Evolutionary conservation across 2,888 invertebrate species (phyloP).

Genomic region (Beris morrisii): DNA sequence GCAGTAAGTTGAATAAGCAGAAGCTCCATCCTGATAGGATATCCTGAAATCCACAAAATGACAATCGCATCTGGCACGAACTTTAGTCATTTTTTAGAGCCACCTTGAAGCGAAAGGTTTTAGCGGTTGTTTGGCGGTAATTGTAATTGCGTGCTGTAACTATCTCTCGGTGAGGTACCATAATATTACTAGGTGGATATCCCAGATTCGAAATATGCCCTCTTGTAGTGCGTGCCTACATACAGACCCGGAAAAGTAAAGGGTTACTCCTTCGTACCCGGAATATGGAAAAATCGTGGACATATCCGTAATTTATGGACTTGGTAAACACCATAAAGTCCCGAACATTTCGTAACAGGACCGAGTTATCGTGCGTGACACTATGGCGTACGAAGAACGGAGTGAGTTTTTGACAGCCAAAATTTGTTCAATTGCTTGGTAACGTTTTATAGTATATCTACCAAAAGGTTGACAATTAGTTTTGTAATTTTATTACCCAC

Average conservation of each 20-base stretch:
- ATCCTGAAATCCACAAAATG: slow-evolving; percentile 15
- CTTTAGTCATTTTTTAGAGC: slow-evolving; percentile 27
- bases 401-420: slow-evolving; percentile 6
- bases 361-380: slow-evolving; percentile 25
- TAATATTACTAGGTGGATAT: slow-evolving; percentile 4
- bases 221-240: slow-evolving; percentile 19
- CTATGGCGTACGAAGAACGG: slow-evolving; percentile 1
- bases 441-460: not conserved
- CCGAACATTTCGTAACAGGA: slow-evolving; percentile 27
- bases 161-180: slow-evolving; percentile 16
- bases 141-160: slow-evolving; percentile 27
- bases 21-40: not conserved
- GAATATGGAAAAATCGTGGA: slow-evolving; percentile 23
- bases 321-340: slow-evolving; percentile 23
- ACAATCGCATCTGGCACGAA: slow-evolving; percentile 30
- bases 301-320: slow-evolving; percentile 29
- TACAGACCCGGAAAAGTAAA: slow-evolving; percentile 10
- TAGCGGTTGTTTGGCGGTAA: slow-evolving; percentile 20
- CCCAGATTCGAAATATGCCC: not conserved
- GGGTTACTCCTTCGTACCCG: slow-evolving; percentile 22
- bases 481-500: slow-evolving; percentile 28
- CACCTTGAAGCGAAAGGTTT: slow-evolving; percentile 14
- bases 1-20: not conserved
- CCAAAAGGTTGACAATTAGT: slow-evolving; percentile 22
- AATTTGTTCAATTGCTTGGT: slow-evolving; percentile 14